Evolutionary conservation across 2,797 vertebrate genomes (phyloP).

Genomic region (Poeciliopsis presidionis): DNA sequence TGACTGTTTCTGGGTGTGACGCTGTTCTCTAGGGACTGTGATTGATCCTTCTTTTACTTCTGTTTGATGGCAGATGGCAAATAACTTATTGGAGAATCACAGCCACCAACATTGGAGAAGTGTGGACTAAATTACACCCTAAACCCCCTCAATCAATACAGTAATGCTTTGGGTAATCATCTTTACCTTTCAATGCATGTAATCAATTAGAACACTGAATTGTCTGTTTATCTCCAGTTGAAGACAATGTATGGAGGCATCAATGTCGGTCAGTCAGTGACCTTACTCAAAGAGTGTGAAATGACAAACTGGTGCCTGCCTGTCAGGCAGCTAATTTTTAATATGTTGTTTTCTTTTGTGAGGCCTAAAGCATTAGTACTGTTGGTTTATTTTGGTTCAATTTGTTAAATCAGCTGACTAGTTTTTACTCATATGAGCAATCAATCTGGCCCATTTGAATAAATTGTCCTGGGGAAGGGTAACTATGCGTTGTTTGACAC

Average conservation of each 20-base stretch:
- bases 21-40: background rate
- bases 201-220: background rate
- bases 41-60: background rate
- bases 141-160: background rate
- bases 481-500: background rate
- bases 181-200: background rate
- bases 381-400: background rate
- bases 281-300: background rate
- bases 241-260: background rate
- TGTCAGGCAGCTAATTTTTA: background rate
- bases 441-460: background rate
- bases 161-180: slow-evolving; percentile 5
- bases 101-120: background rate
- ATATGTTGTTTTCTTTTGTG: background rate
- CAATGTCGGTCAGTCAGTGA: background rate
- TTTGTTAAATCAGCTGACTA: background rate
- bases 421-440: background rate
- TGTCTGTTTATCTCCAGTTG: background rate
- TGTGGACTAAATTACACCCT: background rate
- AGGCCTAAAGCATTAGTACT: background rate
- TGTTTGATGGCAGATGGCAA: background rate
- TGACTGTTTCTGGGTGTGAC: background rate
- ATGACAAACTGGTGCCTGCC: background rate
- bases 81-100: background rate
- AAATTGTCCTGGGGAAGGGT: background rate